Evolutionary conservation across 1,140 invertebrate genomes (phyloP), one percentile per base, ranked within the genome.

Genomic region (Eueides isabella): DNA sequence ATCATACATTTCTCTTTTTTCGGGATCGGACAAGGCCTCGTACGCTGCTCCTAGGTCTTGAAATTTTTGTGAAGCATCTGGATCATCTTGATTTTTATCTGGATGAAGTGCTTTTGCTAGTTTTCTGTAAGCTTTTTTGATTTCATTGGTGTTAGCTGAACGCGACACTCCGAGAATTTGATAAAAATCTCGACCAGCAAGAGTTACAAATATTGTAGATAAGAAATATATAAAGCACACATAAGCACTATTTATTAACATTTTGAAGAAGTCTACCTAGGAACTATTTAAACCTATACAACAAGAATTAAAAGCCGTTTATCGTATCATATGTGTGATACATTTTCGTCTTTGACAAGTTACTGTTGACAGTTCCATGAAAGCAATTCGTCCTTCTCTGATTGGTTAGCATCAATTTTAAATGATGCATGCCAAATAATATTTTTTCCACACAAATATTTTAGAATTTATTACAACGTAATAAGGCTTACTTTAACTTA

Each of bases 61-160:
- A 91, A 99, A 99, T 92, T 99, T 98, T 86, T 96, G 95, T 2
- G 97, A 96, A 1, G 99, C 98, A 76, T 97, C 95, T 16, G 98
- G 97, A 94, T 99, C 98, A 93, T 98, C 97, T 92, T 97, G 96
- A 92, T 99, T 99, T 90, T 99, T 99, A 87, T 99, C 99, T 19
- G 99, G 99, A 96, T 99, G 99, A 48, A 99, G 91, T 92, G 99
- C 97, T 94, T 99, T 99, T 0, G 99, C 99, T 90, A 98, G 90
- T 82, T 96, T 97, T 83, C 99, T 95, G 88, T 99, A 99, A 3
- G 98, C 98, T 94, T 99, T 99, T 93, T 99, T 99, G 48, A 99
- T 98, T 92, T 99, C 97, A 94, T 99, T 98, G 63, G 96, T 95
- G 82, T 94, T 97, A 23, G 99, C 99, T 88, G 95, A 95, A 90